Evolutionary conservation across 2,113 vertebrate genomes (phyloP).

Genomic region (Orthonyx spaldingii): DNA sequence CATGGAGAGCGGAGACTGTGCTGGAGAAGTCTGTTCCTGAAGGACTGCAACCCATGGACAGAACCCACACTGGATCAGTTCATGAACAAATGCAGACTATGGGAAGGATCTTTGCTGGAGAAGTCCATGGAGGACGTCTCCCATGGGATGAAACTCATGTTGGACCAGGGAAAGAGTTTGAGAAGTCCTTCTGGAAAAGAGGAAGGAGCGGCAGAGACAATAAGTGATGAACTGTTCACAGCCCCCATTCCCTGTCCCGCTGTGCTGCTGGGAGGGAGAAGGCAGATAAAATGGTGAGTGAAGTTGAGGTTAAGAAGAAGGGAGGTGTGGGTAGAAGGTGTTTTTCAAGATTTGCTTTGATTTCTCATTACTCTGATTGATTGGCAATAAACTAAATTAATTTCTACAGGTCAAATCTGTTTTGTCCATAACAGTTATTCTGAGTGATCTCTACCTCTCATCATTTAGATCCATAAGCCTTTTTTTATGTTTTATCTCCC

Average conservation of each 20-base stretch:
- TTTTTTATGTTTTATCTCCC: neutral
- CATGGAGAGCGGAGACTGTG: accelerated
- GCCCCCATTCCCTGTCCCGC: neutral
- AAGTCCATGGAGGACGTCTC: neutral
- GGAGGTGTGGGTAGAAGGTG: neutral
- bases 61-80: accelerated
- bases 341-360: neutral
- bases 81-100: neutral
- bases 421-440: neutral
- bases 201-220: neutral
- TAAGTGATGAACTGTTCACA: neutral
- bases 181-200: neutral
- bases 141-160: neutral
- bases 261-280: neutral
- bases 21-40: neutral
- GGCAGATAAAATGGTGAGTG: neutral
- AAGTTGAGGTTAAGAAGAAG: neutral
- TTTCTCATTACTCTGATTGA: neutral
- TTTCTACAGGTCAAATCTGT: neutral
- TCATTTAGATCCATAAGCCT: neutral
- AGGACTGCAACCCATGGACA: neutral
- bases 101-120: accelerated
- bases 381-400: neutral
- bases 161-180: neutral
- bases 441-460: neutral